Conservation (phyloP, 2,113 vertebrate species). For the Nansenia antarctica region DNA sequence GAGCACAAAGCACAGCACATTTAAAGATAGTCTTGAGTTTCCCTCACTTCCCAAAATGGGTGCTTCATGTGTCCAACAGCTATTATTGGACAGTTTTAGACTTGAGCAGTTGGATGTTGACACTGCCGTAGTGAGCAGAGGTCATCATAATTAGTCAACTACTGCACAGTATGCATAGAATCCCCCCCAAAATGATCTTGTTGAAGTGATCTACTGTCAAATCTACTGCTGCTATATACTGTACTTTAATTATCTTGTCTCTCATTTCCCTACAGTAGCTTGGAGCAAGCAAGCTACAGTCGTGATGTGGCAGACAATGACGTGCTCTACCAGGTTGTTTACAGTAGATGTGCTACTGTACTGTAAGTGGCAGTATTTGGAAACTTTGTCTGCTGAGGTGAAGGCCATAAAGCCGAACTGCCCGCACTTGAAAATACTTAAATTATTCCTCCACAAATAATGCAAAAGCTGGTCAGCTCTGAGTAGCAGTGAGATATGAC, state of each 20-base stretch:
- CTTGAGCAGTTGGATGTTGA: conserved; percentile 15
- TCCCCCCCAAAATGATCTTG: too few relatives aligned
- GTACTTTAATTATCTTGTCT: neutral
- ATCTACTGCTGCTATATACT: neutral
- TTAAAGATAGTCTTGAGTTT: conserved; percentile 48
- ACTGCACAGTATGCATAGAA: too few relatives aligned
- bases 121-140: conserved; percentile 26
- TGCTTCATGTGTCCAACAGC: conserved; percentile 25
- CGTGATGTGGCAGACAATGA: neutral
- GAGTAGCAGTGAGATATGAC: neutral
- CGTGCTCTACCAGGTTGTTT: conserved; percentile 10
- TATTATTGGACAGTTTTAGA: conserved; percentile 19
- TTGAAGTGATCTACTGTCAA: neutral
- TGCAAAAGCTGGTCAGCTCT: conserved; percentile 9
- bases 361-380: neutral
- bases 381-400: neutral
- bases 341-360: conserved; percentile 8
- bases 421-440: conserved; percentile 3
- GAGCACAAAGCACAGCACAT: conserved; percentile 18
- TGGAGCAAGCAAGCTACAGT: neutral
- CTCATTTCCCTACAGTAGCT: neutral
- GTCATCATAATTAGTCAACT: too few relatives aligned
- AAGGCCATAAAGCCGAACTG: neutral
- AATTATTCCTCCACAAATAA: conserved; percentile 27
- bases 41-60: conserved; percentile 40